These are phyloP conservation scores for Erpobdella octoculata DNA, from an alignment of 2,888 invertebrate genomes.

Conservation along the genomic window DNA sequence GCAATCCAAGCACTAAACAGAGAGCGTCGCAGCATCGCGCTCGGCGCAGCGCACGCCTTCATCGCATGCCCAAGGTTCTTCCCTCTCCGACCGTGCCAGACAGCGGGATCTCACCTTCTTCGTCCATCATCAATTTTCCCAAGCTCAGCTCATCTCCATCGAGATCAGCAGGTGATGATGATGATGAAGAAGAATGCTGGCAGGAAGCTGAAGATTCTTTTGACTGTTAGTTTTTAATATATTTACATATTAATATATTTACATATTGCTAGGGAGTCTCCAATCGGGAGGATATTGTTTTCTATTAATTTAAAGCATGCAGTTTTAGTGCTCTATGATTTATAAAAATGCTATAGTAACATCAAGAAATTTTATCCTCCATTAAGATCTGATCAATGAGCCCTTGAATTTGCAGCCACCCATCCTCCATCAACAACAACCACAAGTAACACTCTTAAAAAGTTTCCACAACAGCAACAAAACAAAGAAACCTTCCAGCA, in stretches of 20 bases:
- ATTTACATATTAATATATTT: not conserved
- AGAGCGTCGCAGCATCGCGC: not conserved
- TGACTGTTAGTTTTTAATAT: slow-evolving; percentile 3
- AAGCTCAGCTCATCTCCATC: slow-evolving; percentile 90
- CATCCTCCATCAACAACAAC: slow-evolving; percentile 10
- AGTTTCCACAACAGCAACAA: slow-evolving; percentile 8
- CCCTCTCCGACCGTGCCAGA: slow-evolving; percentile 50
- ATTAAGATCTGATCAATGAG: too few relatives aligned
- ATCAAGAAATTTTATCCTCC: too few relatives aligned
- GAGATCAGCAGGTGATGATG: slow-evolving; percentile 28
- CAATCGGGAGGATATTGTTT: too few relatives aligned
- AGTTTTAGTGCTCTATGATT: too few relatives aligned
- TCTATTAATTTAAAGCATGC: too few relatives aligned
- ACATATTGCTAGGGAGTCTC: not conserved
- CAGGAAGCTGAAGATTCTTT: slow-evolving; percentile 19
- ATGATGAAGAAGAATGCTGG: slow-evolving; percentile 1
- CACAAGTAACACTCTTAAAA: not conserved
- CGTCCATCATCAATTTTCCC: slow-evolving; percentile 69
- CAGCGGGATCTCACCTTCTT: slow-evolving; percentile 38
- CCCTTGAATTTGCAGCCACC: not conserved
- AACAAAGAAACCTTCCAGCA: too few relatives aligned
- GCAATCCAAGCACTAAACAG: not conserved
- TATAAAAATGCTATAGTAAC: too few relatives aligned
- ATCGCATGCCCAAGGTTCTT: slow-evolving; percentile 51
- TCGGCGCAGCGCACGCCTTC: not conserved